Percentiles rank a stretch among this genome's conserved stretches.
Conservation (phyloP, 1,140 invertebrate genomes). For the Philotrypesis tridentata region DNA sequence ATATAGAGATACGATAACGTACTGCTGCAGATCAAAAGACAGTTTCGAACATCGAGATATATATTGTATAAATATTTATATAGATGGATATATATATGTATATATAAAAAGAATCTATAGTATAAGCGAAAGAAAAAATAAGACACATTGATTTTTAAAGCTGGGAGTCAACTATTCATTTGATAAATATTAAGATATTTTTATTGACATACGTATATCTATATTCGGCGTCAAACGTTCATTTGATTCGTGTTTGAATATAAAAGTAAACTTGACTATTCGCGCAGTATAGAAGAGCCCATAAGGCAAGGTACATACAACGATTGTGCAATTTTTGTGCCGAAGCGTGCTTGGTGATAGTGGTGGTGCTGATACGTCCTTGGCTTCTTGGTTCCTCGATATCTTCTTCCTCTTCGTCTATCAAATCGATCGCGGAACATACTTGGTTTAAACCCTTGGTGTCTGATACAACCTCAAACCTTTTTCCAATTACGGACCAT, state of each 20-base stretch:
- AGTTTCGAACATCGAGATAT: background rate
- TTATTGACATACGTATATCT: no score
- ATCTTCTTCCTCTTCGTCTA: background rate
- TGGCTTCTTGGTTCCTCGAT: background rate
- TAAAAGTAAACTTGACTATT: no score
- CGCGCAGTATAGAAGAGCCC: background rate
- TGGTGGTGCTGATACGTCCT: background rate
- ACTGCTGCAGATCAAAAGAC: background rate
- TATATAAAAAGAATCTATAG: background rate
- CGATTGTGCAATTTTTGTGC: constrained; percentile 32
- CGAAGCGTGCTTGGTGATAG: background rate
- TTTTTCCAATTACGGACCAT: no score
- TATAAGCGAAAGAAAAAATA: background rate
- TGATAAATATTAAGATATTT: no score
- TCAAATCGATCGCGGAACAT: background rate
- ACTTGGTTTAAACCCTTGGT: background rate
- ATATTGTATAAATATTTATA: background rate
- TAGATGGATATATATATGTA: background rate
- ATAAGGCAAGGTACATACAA: constrained; percentile 47
- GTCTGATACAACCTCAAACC: no score
- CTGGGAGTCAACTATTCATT: constrained; percentile 1
- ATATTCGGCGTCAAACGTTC: no score
- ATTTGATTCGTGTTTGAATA: no score
- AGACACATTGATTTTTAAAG: background rate
- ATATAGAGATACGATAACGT: background rate